Percentiles rank a stretch among this genome's conserved stretches.
These are phyloP conservation scores for Ormyrus nitidulus DNA, from an alignment of 2,888 invertebrate genomes.

Conservation along the genomic window DNA sequence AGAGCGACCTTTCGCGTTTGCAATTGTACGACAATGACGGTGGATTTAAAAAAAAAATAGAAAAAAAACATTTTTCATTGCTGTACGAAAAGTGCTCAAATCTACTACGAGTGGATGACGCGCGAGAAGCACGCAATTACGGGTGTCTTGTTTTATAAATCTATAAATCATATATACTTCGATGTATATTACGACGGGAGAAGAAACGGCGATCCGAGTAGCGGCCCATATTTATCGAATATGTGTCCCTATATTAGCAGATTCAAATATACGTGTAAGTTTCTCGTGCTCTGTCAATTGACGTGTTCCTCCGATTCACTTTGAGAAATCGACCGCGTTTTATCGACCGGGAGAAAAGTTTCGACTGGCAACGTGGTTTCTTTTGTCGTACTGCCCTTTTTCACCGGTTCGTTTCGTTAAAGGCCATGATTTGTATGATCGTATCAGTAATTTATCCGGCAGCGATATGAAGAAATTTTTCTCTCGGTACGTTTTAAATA, in stretches of 20 bases:
- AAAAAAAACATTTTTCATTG: constrained; percentile 1
- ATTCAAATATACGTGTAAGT: neutral
- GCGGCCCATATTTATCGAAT: constrained; percentile 43
- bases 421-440: too few species aligned
- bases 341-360: constrained; percentile 8
- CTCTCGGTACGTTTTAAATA: neutral
- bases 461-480: neutral
- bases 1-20: neutral
- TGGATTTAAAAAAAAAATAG: neutral
- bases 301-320: constrained; percentile 19
- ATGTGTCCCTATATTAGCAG: constrained; percentile 23
- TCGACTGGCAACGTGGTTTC: neutral
- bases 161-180: constrained; percentile 60
- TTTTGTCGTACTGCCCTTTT: neutral
- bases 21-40: too few species aligned
- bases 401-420: too few species aligned
- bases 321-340: constrained; percentile 43
- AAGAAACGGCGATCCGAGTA: constrained; percentile 53
- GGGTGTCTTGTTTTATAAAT: constrained; percentile 67
- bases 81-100: constrained; percentile 42
- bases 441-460: neutral
- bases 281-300: constrained; percentile 9
- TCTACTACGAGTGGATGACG: constrained; percentile 48
- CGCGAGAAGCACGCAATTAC: constrained; percentile 50
- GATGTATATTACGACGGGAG: constrained; percentile 66